Percentiles rank a stretch among this genome's conserved stretches.
These are phyloP conservation scores for Ephialtes manifestator DNA, from an alignment of 2,888 invertebrate species.

Conservation along the genomic window DNA sequence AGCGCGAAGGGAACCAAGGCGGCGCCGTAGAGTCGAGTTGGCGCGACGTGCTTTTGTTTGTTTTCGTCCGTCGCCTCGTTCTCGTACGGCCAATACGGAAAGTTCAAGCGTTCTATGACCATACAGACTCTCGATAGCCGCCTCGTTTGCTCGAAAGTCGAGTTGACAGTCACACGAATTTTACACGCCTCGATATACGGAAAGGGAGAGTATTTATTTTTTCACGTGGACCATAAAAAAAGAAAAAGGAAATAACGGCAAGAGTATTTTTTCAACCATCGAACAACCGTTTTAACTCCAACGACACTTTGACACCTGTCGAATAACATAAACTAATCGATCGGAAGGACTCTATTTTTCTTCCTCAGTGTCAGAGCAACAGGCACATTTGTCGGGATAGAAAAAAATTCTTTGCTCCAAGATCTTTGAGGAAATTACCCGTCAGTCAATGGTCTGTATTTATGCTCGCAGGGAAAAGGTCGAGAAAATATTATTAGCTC, in stretches of 20 bases:
- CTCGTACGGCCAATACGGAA: constrained; percentile 3
- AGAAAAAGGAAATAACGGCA: background rate
- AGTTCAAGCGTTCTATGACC: background rate
- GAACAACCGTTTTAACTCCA: background rate
- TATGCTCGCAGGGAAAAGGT: background rate
- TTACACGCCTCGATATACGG: constrained; percentile 50
- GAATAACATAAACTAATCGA: constrained; percentile 18
- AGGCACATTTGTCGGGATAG: background rate
- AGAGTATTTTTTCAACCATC: background rate
- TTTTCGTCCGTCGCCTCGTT: constrained; percentile 48
- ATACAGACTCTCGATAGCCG: constrained; percentile 18
- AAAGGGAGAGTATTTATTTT: constrained; percentile 24
- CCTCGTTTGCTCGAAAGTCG: constrained; percentile 39
- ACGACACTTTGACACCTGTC: constrained; percentile 15
- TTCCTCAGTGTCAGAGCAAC: background rate
- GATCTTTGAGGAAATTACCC: background rate
- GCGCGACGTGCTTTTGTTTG: constrained; percentile 51
- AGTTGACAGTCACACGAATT: constrained; percentile 48
- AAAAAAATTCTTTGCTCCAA: background rate
- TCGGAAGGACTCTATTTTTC: constrained; percentile 16
- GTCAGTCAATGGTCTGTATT: background rate
- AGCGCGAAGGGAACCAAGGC: constrained; percentile 25
- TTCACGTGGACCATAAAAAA: background rate
- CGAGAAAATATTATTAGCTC: background rate
- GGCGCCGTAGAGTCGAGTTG: constrained; percentile 54